A percentile compares a stretch with the other conserved stretches of the same genome.
These are phyloP conservation scores for Acyrthosiphon pisum DNA, from an alignment of 1,140 invertebrate species.

Conservation along the genomic window DNA sequence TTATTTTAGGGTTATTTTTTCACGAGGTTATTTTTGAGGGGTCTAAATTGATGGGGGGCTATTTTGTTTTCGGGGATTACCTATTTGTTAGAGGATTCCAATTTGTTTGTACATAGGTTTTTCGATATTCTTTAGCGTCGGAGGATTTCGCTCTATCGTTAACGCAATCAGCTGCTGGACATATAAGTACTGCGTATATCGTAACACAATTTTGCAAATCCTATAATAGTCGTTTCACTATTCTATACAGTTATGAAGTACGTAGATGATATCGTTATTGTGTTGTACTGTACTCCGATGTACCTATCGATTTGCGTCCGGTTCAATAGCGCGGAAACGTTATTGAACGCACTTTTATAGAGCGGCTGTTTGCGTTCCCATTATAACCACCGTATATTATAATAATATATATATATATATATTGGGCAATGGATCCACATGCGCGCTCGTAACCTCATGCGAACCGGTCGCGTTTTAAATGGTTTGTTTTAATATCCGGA, in stretches of 20 bases:
- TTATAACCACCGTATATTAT: neutral
- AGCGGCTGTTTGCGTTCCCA: neutral
- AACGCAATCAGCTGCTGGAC: neutral
- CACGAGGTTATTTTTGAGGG: too few species aligned
- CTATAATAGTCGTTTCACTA: neutral
- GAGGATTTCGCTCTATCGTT: neutral
- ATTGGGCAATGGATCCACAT: neutral
- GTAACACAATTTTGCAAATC: neutral
- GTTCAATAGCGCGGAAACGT: constrained; percentile 49
- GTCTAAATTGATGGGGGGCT: too few species aligned
- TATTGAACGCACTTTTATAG: neutral
- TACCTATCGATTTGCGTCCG: neutral
- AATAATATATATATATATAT: too few species aligned
- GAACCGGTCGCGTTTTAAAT: constrained; percentile 28
- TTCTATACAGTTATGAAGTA: neutral
- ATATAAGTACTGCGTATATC: neutral
- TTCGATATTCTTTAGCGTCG: neutral
- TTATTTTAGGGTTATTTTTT: too few species aligned
- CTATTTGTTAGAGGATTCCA: too few species aligned
- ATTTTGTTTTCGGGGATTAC: too few species aligned
- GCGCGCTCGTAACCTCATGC: neutral
- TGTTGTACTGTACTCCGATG: neutral
- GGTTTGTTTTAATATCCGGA: constrained; percentile 42
- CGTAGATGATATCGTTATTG: neutral
- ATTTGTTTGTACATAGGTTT: too few species aligned